Conservation (phyloP, 2,797 vertebrate genomes). For the Gallirallus australis region DNA sequence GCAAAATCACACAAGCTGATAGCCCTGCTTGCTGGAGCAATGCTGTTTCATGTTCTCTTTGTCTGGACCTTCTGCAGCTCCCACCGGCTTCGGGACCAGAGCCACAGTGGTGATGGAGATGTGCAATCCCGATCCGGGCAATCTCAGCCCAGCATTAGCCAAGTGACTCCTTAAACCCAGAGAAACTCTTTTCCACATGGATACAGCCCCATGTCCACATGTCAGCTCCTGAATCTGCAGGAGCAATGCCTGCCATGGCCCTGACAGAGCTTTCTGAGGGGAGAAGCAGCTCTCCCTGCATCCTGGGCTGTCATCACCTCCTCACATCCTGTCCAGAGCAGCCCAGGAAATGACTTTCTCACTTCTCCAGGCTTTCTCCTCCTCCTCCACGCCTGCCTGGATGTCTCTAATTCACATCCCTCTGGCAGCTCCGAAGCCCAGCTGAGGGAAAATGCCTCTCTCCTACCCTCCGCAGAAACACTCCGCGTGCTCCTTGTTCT, state of each 20-base stretch:
- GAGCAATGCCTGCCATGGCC: neutral
- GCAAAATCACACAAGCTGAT: neutral
- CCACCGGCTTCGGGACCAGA: neutral
- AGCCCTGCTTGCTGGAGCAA: neutral
- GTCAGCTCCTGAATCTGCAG: neutral
- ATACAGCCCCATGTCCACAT: accelerated
- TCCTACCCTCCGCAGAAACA: neutral
- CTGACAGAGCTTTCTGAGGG: neutral
- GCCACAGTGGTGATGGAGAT: neutral
- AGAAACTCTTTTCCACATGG: neutral
- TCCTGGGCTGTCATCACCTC: conserved; percentile 1
- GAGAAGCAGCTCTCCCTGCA: neutral
- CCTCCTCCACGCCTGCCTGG: neutral
- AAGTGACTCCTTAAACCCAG: neutral
- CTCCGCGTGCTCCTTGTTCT: accelerated
- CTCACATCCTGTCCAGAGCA: neutral
- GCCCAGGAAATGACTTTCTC: conserved; percentile 27
- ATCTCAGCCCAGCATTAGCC: neutral
- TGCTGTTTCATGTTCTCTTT: neutral
- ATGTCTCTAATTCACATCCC: neutral
- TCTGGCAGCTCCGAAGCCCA: neutral
- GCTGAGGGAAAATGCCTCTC: neutral
- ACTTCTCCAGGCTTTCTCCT: neutral
- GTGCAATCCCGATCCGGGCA: neutral
- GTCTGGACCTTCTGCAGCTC: neutral